Percentiles rank a stretch among this genome's conserved stretches.
Conservation (phyloP, 2,797 vertebrate species). For the Arnoldichthys spilopterus region DNA sequence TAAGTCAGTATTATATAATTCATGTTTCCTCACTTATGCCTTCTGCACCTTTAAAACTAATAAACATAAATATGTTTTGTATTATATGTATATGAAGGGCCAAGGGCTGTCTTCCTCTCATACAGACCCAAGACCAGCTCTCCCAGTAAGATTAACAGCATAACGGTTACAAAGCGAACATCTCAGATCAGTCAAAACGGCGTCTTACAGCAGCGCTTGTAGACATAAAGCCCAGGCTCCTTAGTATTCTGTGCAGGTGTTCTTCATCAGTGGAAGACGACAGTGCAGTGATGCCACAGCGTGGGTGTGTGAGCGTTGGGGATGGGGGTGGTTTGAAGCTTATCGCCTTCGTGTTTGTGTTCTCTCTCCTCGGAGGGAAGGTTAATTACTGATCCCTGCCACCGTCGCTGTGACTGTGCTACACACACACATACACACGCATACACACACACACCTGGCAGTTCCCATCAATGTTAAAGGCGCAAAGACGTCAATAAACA, state of each 20-base stretch:
- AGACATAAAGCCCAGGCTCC: constrained; percentile 63
- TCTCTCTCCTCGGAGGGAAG: constrained; percentile 48
- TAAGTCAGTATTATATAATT: too few species aligned
- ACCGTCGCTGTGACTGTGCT: constrained; percentile 32
- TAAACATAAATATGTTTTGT: too few species aligned
- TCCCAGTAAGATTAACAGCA: not conserved
- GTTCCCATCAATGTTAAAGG: constrained; percentile 39
- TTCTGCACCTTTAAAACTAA: too few species aligned
- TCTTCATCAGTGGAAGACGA: constrained; percentile 74
- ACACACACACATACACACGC: constrained; percentile 17
- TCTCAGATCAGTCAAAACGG: constrained; percentile 13
- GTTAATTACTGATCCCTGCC: constrained; percentile 68
- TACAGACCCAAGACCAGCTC: constrained; percentile 8
- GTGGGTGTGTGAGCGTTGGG: constrained; percentile 41
- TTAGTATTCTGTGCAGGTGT: constrained; percentile 73
- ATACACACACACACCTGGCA: constrained; percentile 32
- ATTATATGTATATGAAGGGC: not conserved
- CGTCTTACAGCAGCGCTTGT: not conserved
- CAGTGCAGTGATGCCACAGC: constrained; percentile 60
- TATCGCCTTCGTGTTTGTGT: constrained; percentile 21
- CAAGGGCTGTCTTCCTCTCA: not conserved
- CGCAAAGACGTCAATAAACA: constrained; percentile 50
- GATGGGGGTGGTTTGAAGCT: constrained; percentile 13
- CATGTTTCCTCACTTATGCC: too few species aligned
- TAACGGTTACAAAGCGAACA: not conserved